A percentile compares a stretch with the other conserved stretches of the same genome.
Conservation (phyloP, 2,888 invertebrate genomes). For the Temnothorax ravouxi region DNA sequence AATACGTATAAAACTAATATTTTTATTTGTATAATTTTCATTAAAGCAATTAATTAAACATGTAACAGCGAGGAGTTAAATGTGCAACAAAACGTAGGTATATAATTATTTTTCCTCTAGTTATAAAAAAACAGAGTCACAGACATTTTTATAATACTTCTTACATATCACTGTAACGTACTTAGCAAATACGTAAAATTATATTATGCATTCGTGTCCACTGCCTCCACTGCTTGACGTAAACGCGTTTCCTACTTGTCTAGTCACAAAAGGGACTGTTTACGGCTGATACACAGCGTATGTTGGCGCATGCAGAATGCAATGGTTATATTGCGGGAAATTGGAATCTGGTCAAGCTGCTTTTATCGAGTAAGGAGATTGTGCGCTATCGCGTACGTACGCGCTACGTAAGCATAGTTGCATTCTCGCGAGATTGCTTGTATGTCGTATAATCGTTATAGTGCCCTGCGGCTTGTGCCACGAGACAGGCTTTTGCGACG, state of each 20-base stretch:
- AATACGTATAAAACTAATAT: neutral
- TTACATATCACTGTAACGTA: neutral
- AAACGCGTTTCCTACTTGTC: constrained; percentile 33
- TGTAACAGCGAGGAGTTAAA: neutral
- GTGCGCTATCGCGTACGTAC: constrained; percentile 52
- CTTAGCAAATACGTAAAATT: constrained; percentile 9
- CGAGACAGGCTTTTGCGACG: neutral
- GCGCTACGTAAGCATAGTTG: constrained; percentile 47
- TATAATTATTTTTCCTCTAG: neutral
- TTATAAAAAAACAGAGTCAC: neutral
- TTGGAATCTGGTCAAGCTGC: constrained; percentile 66
- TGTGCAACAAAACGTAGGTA: neutral
- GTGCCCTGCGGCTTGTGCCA: constrained; percentile 1
- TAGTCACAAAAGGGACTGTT: constrained; percentile 43
- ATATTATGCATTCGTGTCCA: neutral
- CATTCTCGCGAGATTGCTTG: constrained; percentile 40
- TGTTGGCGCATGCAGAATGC: constrained; percentile 35
- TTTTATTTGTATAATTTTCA: neutral
- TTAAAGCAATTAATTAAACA: neutral
- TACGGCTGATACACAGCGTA: constrained; percentile 43
- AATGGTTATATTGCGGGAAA: constrained; percentile 65
- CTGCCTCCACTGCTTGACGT: neutral
- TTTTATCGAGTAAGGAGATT: constrained; percentile 71
- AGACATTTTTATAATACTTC: constrained; percentile 10
- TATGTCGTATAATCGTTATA: constrained; percentile 16